phyloP scores from a whole-genome alignment of 2,113 vertebrate genomes.

The Crotalus horridus region DNA sequence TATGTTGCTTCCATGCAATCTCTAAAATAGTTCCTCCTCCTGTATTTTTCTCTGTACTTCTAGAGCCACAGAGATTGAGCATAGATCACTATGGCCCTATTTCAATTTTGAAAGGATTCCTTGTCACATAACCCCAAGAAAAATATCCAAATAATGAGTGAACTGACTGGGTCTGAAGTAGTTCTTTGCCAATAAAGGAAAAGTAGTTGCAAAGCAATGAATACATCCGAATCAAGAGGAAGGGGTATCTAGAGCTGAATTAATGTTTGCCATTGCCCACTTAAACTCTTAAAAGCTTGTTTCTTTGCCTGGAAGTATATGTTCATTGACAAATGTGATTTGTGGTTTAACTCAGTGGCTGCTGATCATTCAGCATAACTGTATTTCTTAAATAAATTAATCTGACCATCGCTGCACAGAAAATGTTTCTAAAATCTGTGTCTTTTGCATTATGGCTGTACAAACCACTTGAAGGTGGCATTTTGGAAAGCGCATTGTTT shows the following conservation, averaged over 20 bases:
- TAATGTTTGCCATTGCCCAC: neutral
- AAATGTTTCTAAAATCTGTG: neutral
- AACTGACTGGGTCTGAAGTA: neutral
- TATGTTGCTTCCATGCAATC: neutral
- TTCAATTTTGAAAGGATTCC: neutral
- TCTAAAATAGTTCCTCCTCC: neutral
- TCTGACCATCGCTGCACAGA: neutral
- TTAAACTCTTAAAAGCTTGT: neutral
- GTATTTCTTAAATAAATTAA: neutral
- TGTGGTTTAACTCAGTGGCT: neutral
- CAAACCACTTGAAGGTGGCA: neutral
- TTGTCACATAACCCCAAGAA: neutral
- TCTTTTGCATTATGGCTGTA: neutral
- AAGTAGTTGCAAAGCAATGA: neutral
- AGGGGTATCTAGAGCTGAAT: neutral
- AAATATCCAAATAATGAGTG: neutral
- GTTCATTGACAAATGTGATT: neutral
- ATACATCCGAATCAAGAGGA: neutral
- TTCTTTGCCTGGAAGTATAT: neutral
- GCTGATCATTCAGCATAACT: neutral
- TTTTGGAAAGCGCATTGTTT: neutral
- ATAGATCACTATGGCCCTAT: neutral
- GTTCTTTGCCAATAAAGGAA: neutral
- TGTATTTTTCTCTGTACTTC: neutral
- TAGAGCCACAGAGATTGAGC: neutral